Base-by-base conservation (phyloP, 2,113 vertebrate species). In the Tupaia tana region DNA sequence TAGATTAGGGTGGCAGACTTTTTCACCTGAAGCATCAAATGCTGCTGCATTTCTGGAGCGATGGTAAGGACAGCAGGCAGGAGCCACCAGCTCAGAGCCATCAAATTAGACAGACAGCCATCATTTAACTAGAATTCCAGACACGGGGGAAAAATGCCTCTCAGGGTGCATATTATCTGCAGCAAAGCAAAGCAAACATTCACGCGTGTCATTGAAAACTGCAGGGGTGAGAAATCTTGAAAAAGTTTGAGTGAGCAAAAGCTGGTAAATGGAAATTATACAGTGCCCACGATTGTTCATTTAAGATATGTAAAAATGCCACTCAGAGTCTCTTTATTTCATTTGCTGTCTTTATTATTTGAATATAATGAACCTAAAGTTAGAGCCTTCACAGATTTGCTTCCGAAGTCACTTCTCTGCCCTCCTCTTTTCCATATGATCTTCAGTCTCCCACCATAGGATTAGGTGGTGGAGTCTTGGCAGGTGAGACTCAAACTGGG, bases 201-300 rank as follows among this genome's bases (percentile, higher is more conserved):
- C 61, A 15, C 29, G 31, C 14, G 0, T 85, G 88, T 91, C 64
- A 82, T 14, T 95, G 95, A 85, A 93, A 95, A 88, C 95, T 58
- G 64, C 92, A 90, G 89, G 86, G 69, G 90, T 90, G 88, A 73
- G 78, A 29, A 61, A 91, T 86, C 92, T 59, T 58, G 94, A 78
- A 83, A 87, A 92, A 69, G 69, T 90, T 91, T 70, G 61, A 69
- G 58, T 4, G 1, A 93, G 59, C 84, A 31, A 84, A 89, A 69
- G 34, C 67, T 70, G 77, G 61, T 74, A 92, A 90, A 25, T 90
- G 61, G 95, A 88, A 92, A 92, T 97, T 95, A 82, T 58, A 75
- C 59, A 58, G 31, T 29, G 29, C 73, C 77, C 3, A 2, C 61
- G 75, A 95, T 93, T 88, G 73, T 78, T 82, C 86, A 64, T 86